phyloP scores from a whole-genome alignment of 2,113 vertebrate species.

The Deroptyus accipitrinus region DNA sequence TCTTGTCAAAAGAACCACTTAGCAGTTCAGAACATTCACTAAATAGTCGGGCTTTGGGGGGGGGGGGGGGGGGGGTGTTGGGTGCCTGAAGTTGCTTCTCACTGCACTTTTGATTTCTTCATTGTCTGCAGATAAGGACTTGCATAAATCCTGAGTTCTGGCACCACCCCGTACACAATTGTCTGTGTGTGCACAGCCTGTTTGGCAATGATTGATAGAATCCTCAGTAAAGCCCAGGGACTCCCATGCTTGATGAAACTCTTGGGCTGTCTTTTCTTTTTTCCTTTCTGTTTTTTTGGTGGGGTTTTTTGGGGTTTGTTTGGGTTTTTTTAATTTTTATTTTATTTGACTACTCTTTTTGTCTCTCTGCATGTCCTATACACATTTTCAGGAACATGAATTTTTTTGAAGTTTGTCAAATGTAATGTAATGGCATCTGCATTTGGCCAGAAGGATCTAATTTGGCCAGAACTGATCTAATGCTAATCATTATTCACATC shows the following conservation, averaged over 20 bases:
- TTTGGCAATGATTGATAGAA: background rate
- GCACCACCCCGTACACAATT: background rate
- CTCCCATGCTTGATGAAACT: background rate
- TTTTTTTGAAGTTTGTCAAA: background rate
- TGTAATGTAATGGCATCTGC: background rate
- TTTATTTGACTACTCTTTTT: background rate
- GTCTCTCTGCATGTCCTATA: background rate
- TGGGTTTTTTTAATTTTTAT: background rate
- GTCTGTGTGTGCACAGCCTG: background rate
- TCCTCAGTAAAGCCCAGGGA: background rate
- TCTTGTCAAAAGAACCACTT: background rate
- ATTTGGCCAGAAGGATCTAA: background rate
- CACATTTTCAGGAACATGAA: rapidly evolving
- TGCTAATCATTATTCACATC: background rate
- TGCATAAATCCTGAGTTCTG: background rate
- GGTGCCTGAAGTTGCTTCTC: background rate
- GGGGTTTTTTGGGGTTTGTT: background rate
- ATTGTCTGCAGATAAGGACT: background rate
- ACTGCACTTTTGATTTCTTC: background rate
- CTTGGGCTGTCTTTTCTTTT: background rate
- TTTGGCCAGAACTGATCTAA: background rate
- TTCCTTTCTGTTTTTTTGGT: background rate
- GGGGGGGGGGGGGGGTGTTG: background rate
- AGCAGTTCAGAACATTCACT: background rate
- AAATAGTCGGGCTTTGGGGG: background rate